A percentile compares a stretch with the other conserved stretches of the same genome.
phyloP scores from a whole-genome alignment of 1,140 invertebrate genomes.

The Halesus radiatus region DNA sequence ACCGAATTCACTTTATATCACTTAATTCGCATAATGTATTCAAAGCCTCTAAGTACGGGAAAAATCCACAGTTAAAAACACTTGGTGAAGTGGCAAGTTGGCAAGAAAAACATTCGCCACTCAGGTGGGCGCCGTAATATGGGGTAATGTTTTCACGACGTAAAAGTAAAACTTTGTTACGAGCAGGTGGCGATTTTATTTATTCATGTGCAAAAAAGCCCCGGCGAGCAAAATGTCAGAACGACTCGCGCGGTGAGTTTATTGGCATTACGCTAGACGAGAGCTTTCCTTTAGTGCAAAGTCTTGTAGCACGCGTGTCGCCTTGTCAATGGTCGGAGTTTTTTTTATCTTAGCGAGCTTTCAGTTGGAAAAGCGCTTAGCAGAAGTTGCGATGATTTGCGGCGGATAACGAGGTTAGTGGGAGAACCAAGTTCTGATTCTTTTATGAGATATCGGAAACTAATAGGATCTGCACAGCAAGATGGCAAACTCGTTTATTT shows the following conservation, averaged over 20 bases:
- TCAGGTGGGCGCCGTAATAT: conserved; percentile 34
- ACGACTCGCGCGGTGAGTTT: conserved; percentile 17
- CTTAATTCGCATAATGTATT: conserved; percentile 13
- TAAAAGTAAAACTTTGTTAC: conserved; percentile 55
- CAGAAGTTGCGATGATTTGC: conserved; percentile 26
- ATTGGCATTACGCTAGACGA: conserved; percentile 7
- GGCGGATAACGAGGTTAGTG: background rate
- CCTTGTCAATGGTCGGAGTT: background rate
- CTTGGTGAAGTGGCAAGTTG: conserved; percentile 33
- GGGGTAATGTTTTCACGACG: conserved; percentile 43
- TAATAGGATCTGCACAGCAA: no score
- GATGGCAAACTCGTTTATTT: no score
- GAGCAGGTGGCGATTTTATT: conserved; percentile 57
- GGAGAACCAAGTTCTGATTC: no score
- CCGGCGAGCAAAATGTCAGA: conserved; percentile 27
- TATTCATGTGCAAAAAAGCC: conserved; percentile 57
- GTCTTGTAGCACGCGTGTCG: conserved; percentile 50
- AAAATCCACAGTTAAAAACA: background rate
- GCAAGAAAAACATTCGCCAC: conserved; percentile 45
- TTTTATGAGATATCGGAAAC: no score
- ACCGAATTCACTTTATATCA: background rate
- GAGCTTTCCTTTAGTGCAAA: conserved; percentile 52
- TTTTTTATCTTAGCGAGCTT: conserved; percentile 10
- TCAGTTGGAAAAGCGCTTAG: conserved; percentile 19
- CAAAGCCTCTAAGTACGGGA: background rate